Base-by-base conservation (phyloP, 2,797 vertebrate genomes). In the Florisuga fusca region DNA sequence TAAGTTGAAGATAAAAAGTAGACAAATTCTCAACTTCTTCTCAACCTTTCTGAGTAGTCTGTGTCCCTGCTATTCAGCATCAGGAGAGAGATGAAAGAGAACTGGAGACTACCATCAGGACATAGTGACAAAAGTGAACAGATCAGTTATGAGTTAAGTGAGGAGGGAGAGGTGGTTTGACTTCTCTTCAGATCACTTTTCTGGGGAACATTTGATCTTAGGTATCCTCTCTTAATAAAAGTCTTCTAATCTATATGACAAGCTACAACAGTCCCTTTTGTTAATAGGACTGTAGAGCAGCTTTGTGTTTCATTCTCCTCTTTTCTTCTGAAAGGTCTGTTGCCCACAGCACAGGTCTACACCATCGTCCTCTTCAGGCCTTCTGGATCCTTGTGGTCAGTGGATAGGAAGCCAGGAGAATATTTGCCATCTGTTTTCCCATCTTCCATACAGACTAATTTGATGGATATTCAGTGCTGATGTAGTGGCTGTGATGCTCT, bases 341-440 rank as follows among this genome's bases (percentile, higher is more conserved):
- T 84, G 57, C 38, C 16, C 83, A 16, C 26, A 46, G 45, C 36
- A 61, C 43, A 25, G 46, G 13, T 73, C 54, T 69, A 1, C 27
- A 4, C 5, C 0, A 1, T 62, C 15, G 5, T 63, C 33, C 12
- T 86, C 12, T 63, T 22, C 22, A 77, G 45, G 15, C 45, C 14
- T 12, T 89, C 9, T 74, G 48, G 54, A 11, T 80, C 31, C 50
- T 77, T 77, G 45, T 21, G 15, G 11, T 55, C 38, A 38, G 36
- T 43, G 50, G 10, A 46, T 38, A 17, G 69, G 57, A 90, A 84
- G 67, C 27, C 21, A 20, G 51, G 26, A 45, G 25, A 31, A 31
- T 36, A 18, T 84, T 87, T 3, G 5, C 84, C 8, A 25, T 68
- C n/a, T 74, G 10, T 55, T 84, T 80, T 73, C 26, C 22, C 33